These are phyloP conservation scores for Nesoenas mayeri DNA, from an alignment of 2,113 vertebrate species.

Conservation along the genomic window DNA sequence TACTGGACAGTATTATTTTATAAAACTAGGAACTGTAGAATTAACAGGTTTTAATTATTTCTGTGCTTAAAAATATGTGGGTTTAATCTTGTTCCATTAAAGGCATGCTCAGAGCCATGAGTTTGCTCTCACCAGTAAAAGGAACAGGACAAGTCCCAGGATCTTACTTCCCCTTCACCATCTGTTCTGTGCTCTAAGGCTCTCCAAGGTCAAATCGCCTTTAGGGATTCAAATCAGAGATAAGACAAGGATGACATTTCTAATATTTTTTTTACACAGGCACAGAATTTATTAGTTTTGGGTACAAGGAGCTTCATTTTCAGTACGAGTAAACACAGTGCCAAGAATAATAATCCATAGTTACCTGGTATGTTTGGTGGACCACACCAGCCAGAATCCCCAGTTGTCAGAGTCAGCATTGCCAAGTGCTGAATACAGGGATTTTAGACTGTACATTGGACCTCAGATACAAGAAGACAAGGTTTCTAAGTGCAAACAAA, in stretches of 20 bases:
- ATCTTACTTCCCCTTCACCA: neutral
- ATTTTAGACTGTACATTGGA: neutral
- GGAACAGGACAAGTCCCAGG: neutral
- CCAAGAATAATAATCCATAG: neutral
- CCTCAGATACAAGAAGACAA: neutral
- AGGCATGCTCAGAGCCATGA: neutral
- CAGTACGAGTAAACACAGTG: neutral
- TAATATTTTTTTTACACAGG: slow-evolving; percentile 28
- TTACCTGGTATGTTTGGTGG: neutral
- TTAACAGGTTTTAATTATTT: neutral
- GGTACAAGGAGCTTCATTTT: slow-evolving; percentile 5
- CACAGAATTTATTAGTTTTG: slow-evolving; percentile 38
- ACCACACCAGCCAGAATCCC: neutral
- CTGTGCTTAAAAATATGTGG: neutral
- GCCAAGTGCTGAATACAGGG: neutral
- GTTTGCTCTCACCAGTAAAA: neutral
- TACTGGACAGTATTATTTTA: neutral
- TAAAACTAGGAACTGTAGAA: neutral
- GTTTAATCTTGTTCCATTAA: neutral
- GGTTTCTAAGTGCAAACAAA: neutral
- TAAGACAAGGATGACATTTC: slow-evolving; percentile 37
- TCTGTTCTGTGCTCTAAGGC: slow-evolving; percentile 26
- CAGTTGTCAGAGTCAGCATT: neutral
- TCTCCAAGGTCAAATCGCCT: slow-evolving; percentile 38
- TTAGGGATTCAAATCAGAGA: slow-evolving; percentile 31